These are phyloP conservation scores for Montipora capricornis DNA, from an alignment of 64 coral and sea anemone genomes.

Conservation along the genomic window DNA sequence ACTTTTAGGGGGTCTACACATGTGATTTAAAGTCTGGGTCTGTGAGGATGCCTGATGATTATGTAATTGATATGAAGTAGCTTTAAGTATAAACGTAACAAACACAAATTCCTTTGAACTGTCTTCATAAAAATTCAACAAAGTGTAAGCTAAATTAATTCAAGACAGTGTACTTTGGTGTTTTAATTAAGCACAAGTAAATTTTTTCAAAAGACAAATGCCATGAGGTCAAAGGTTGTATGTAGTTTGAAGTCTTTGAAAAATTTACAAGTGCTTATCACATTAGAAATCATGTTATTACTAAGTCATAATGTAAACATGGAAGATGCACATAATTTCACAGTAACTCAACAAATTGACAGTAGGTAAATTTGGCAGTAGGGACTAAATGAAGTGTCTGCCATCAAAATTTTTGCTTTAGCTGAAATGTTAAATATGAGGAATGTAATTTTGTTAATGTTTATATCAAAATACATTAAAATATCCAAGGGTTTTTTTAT, in stretches of 20 bases:
- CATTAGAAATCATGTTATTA: slow-evolving; percentile 39
- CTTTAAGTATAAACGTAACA: slow-evolving; percentile 19
- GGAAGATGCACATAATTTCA: not conserved
- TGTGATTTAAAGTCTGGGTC: not conserved
- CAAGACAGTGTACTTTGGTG: slow-evolving; percentile 10
- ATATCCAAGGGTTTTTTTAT: not conserved
- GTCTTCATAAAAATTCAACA: slow-evolving; percentile 17
- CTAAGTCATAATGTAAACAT: not conserved
- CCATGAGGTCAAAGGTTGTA: not conserved
- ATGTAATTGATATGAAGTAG: slow-evolving; percentile 24
- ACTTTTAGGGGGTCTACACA: not conserved
- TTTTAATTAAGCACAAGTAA: slow-evolving; percentile 17
- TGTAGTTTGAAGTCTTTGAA: not conserved
- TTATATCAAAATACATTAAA: not conserved
- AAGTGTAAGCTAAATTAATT: slow-evolving; percentile 20
- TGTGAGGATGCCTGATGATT: slow-evolving; percentile 6
- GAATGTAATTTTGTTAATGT: not conserved
- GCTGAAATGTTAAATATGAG: not conserved
- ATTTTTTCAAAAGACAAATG: slow-evolving; percentile 17
- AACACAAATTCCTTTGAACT: not conserved
- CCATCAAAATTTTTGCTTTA: not conserved
- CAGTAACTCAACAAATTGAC: not conserved
- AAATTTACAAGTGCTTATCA: slow-evolving; percentile 5
- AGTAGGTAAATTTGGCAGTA: not conserved
- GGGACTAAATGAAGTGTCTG: not conserved